Percentiles rank a stretch among this genome's conserved stretches.
phyloP scores from a whole-genome alignment of 2,113 vertebrate species.

The Microtus oregoni region DNA sequence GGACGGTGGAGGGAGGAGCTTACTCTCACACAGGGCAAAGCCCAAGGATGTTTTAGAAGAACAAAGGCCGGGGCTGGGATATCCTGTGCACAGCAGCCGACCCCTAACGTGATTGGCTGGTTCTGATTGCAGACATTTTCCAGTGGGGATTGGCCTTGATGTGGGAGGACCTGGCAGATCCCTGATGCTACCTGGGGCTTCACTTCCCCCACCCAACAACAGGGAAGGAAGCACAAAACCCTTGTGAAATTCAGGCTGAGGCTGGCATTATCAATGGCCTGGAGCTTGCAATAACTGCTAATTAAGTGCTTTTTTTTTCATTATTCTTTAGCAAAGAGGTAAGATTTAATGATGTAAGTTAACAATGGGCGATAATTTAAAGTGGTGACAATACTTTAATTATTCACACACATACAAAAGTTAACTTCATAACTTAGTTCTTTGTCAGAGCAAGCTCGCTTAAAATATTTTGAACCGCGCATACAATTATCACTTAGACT shows the following conservation, averaged over 20 bases:
- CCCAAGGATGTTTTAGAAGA: conserved; percentile 67
- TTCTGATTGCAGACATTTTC: conserved; percentile 82
- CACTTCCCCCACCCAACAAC: conserved; percentile 78
- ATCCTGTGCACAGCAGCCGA: conserved; percentile 67
- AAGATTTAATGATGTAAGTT: conserved; percentile 90
- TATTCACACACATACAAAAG: conserved; percentile 89
- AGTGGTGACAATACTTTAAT: conserved; percentile 91
- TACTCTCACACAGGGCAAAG: conserved; percentile 56
- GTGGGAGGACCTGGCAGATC: conserved; percentile 71
- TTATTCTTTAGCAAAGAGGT: conserved; percentile 90
- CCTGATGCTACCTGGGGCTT: conserved; percentile 72
- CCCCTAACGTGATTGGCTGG: conserved; percentile 80
- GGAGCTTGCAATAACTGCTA: conserved; percentile 89
- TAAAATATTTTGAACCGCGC: conserved; percentile 89
- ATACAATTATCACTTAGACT: conserved; percentile 82
- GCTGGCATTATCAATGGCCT: conserved; percentile 88
- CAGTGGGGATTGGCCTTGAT: conserved; percentile 70
- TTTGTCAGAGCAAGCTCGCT: conserved; percentile 87
- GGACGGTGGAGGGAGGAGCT: neutral
- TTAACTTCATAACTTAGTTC: conserved; percentile 90
- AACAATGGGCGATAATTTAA: conserved; percentile 92
- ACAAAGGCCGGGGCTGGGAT: conserved; percentile 73
- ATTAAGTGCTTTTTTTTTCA: conserved; percentile 90
- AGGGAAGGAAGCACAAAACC: conserved; percentile 84
- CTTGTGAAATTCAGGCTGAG: conserved; percentile 87